These are phyloP conservation scores for Neuroscelio doddi DNA, from an alignment of 2,888 invertebrate species.

Conservation along the genomic window DNA sequence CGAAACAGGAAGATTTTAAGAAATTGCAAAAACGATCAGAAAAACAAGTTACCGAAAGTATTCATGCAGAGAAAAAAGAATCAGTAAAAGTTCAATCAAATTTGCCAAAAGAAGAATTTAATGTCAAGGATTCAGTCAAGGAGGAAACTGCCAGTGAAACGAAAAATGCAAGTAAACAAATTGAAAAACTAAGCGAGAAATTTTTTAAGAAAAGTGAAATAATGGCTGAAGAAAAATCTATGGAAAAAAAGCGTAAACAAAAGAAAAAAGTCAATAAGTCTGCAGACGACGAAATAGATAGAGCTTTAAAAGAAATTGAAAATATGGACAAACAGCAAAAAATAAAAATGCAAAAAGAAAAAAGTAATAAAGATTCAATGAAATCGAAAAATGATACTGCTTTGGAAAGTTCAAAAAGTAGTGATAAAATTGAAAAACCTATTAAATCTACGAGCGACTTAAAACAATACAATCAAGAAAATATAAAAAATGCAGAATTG, in stretches of 20 bases:
- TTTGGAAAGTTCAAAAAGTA: slow-evolving; percentile 23
- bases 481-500: slow-evolving; percentile 17
- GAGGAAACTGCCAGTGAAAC: too few relatives aligned
- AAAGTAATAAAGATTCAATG: slow-evolving; percentile 49
- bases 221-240: too few relatives aligned
- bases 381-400: slow-evolving; percentile 35
- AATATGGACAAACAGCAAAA: slow-evolving; percentile 65
- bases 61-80: slow-evolving; percentile 20
- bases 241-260: slow-evolving; percentile 60
- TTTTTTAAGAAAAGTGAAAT: neutral
- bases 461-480: slow-evolving; percentile 20
- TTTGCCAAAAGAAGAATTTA: too few relatives aligned
- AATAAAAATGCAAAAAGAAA: slow-evolving; percentile 57
- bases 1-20: slow-evolving; percentile 35
- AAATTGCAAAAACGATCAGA: slow-evolving; percentile 23
- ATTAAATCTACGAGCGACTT: neutral
- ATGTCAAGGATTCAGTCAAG: too few relatives aligned
- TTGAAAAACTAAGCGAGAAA: slow-evolving; percentile 9
- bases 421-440: slow-evolving; percentile 21
- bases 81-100: too few relatives aligned
- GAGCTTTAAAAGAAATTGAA: slow-evolving; percentile 72
- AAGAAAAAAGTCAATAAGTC: slow-evolving; percentile 61
- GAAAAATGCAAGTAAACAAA: slow-evolving; percentile 33
- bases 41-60: too few relatives aligned
- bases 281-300: slow-evolving; percentile 72